Evolutionary conservation across 2,797 vertebrate genomes (phyloP), one percentile per base, ranked within the genome.

Genomic region (Scomberomorus guttatus): DNA sequence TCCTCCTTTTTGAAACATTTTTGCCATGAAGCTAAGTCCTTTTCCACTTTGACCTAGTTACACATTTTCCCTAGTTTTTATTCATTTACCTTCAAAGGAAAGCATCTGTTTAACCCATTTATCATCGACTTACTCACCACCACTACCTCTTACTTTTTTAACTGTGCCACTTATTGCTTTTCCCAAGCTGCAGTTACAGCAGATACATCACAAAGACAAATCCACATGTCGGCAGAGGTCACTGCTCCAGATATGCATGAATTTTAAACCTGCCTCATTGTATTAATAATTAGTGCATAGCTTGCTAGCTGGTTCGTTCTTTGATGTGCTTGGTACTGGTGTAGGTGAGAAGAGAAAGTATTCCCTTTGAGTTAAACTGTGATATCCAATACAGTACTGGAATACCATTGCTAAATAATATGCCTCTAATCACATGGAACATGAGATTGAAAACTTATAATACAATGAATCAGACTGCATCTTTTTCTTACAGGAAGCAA

Each of bases 121-220:
- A 91, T 91, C 86, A 83, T 58, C 3, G 54, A 54, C 81, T 59
- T 72, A 70, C 76, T 86, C 84, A 34, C 85, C 75, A 78, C 74
- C 77, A 52, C 82, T 62, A 69, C 82, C 77, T 90, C 87, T 89
- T 90, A 85, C 84, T 85, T 88, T 80, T 88, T 79, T 90, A 93
- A 92, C 87, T 89, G 88, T 90, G 90, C 85, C 83, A 72, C 88
- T 93, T 92, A 92, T 89, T 92, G 88, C 85, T 78, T 50, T 90
- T 73, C 66, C 87, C 60, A 62, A 73, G 64, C 79, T 71, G 77
- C 51, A 77, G 81, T 88, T 84, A 80, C 73, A 79, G 80, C 52
- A 90, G 77, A 92, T 91, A 72, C 72, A 91, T 93, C 87, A 92
- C 79, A 68, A 85, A 93, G 90, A 92, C 80, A 82, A 85, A 91